These are phyloP conservation scores for Propithecus deckenii DNA, from an alignment of 2,797 vertebrate genomes.

Conservation along the genomic window DNA sequence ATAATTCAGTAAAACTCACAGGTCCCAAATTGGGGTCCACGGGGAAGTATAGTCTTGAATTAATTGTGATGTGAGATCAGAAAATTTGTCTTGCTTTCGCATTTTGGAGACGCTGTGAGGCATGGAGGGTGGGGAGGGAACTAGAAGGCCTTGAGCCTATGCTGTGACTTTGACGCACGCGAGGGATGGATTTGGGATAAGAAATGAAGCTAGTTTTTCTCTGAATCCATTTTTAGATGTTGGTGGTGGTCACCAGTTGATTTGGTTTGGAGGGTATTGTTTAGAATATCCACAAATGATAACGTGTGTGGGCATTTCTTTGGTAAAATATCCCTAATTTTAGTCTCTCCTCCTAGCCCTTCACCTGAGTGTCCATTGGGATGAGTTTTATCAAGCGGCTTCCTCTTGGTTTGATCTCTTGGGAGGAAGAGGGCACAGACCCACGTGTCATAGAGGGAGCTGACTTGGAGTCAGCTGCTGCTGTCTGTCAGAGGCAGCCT, in stretches of 20 bases:
- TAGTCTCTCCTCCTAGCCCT: not conserved
- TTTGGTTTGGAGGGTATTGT: not conserved
- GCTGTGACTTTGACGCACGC: not conserved
- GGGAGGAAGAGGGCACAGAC: not conserved
- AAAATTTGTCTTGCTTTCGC: not conserved
- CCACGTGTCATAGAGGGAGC: not conserved
- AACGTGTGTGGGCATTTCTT: not conserved
- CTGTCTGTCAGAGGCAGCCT: not conserved
- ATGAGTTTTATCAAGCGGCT: not conserved
- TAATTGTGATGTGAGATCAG: not conserved
- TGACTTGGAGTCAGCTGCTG: not conserved
- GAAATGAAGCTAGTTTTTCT: not conserved
- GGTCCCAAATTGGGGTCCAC: not conserved
- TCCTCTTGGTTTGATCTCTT: not conserved
- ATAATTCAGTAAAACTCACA: not conserved
- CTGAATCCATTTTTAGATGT: not conserved
- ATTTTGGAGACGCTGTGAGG: not conserved
- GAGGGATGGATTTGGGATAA: not conserved
- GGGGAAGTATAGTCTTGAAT: not conserved
- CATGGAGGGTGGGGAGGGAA: rapidly evolving
- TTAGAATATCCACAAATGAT: not conserved
- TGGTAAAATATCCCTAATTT: not conserved
- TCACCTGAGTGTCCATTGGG: not conserved
- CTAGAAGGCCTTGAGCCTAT: not conserved
- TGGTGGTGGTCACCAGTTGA: not conserved